A percentile compares a stretch with the other conserved stretches of the same genome.
phyloP scores from a whole-genome alignment of 2,113 vertebrate species.

The Conger conger region DNA sequence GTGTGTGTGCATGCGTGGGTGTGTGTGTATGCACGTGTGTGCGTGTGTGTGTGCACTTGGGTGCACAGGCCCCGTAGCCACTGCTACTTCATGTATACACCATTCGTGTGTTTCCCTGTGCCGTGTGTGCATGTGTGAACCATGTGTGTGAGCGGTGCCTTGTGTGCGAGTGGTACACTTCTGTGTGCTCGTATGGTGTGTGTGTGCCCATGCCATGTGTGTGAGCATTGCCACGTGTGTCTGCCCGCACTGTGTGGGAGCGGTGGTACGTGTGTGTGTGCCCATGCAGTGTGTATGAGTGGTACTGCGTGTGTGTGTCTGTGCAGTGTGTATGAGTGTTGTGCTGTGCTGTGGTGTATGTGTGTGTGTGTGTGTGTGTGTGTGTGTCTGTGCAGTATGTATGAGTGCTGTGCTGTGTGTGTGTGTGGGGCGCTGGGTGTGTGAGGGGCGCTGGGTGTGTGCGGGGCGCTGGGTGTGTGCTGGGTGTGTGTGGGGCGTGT shows the following conservation, averaged over 20 bases:
- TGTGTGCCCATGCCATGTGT: not conserved
- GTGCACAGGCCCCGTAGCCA: too few species aligned
- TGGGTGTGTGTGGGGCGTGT: too few species aligned
- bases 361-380: too few species aligned
- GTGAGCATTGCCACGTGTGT: not conserved
- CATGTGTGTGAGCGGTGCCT: slow-evolving; percentile 34
- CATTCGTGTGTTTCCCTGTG: too few species aligned
- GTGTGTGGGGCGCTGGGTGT: too few species aligned
- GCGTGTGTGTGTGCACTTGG: not conserved
- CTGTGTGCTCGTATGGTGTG: slow-evolving; percentile 8
- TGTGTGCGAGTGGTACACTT: slow-evolving; percentile 4
- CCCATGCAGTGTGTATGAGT: not conserved
- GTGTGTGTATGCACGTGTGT: not conserved
- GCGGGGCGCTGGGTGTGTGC: too few species aligned
- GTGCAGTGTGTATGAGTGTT: slow-evolving; percentile 43
- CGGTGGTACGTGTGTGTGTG: not conserved
- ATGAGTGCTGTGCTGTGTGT: too few species aligned
- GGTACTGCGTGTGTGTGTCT: slow-evolving; percentile 28
- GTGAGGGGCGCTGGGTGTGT: too few species aligned
- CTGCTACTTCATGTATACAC: too few species aligned
- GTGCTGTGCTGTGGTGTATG: too few species aligned
- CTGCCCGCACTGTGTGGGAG: slow-evolving; percentile 35
- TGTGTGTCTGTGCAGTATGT: too few species aligned
- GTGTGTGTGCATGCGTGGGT: slow-evolving; percentile 20
- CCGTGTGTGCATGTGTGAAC: slow-evolving; percentile 42